A percentile compares a stretch with the other conserved stretches of the same genome.
phyloP scores from a whole-genome alignment of 1,140 invertebrate species.

The Melipona quadrifasciata region DNA sequence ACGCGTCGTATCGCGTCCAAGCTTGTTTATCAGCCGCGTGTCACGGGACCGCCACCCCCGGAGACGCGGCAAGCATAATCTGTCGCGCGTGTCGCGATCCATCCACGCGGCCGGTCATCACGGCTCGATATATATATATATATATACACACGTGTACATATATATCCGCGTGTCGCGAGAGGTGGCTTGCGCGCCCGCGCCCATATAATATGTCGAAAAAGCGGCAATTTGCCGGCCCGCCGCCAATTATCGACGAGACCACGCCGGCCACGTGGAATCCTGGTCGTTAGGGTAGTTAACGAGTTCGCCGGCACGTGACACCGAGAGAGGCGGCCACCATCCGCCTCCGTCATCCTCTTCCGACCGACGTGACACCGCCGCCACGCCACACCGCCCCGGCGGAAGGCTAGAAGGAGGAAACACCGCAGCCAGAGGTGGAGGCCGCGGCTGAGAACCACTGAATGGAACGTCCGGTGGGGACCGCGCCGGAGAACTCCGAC shows the following conservation, averaged over 20 bases:
- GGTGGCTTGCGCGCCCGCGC: background rate
- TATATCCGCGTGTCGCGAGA: constrained; percentile 40
- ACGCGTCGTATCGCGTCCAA: too few species aligned
- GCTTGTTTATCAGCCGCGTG: background rate
- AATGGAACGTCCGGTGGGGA: constrained; percentile 65
- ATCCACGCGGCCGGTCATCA: background rate
- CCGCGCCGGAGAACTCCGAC: constrained; percentile 28
- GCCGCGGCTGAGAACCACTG: constrained; percentile 65
- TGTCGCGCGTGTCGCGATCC: background rate
- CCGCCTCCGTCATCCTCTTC: constrained; percentile 45
- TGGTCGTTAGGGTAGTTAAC: constrained; percentile 77
- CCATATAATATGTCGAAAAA: constrained; percentile 63
- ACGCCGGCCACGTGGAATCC: constrained; percentile 71
- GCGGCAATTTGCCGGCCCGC: constrained; percentile 63
- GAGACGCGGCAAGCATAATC: background rate
- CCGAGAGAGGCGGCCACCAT: constrained; percentile 31
- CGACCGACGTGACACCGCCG: too few species aligned
- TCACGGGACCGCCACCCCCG: background rate
- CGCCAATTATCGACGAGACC: constrained; percentile 74
- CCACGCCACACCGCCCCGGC: too few species aligned
- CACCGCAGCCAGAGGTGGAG: background rate
- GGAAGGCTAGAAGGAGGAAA: background rate
- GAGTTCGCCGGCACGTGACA: constrained; percentile 76
- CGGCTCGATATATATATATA: background rate
- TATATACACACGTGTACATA: too few species aligned